Base-by-base conservation (phyloP, 2,113 vertebrate species). In the Entelurus aequoreus region DNA sequence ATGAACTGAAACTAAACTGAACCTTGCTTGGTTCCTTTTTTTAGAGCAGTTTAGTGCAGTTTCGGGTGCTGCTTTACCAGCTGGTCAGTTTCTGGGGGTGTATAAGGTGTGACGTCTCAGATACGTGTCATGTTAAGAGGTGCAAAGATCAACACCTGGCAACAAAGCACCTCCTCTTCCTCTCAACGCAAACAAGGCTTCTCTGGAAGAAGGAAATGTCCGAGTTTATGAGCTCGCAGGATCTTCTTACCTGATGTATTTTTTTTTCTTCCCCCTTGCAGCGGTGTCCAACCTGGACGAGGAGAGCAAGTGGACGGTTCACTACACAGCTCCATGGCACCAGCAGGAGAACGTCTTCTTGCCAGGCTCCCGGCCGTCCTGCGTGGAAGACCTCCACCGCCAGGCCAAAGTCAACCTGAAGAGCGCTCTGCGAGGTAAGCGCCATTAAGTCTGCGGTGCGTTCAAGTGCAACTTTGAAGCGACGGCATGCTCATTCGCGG, bases 361-460 rank as follows among this genome's bases (percentile, higher is more conserved):
- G 48, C 96, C 95, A 0, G 80, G 90, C 59, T 92, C 88, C 16
- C 91, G 97, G 79, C 94, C 97, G 0, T 85, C 94, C 21, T 98
- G 95, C 2, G 94, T 98, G 63, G 95, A 98, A 53, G 94, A 98
- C 80, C 89, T 99, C 71, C 97, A 98, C 80, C 93, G 90, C 5
- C 94, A 99, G 83, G 96, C 97, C 81, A 97, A 98, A 81, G 89
- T 98, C 86, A 98, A 98, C 91, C 93, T 99, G 72, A 98, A 98
- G 84, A 95, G 95, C 3, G 92, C 95, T 14, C 84, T 99, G 69
- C 88, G 96, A 93, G 97, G 97, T 97, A 88, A 91, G 87, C 8
- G 47, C 1, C 9, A 19, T 16, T 60, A 6, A 7, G 42, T 46
- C 11, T 42, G 42, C 12, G 40, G 40, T 42, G 6, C 40, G 10